These are phyloP conservation scores for Platichthys stellatus DNA, from an alignment of 2,113 vertebrate species.

Conservation along the genomic window DNA sequence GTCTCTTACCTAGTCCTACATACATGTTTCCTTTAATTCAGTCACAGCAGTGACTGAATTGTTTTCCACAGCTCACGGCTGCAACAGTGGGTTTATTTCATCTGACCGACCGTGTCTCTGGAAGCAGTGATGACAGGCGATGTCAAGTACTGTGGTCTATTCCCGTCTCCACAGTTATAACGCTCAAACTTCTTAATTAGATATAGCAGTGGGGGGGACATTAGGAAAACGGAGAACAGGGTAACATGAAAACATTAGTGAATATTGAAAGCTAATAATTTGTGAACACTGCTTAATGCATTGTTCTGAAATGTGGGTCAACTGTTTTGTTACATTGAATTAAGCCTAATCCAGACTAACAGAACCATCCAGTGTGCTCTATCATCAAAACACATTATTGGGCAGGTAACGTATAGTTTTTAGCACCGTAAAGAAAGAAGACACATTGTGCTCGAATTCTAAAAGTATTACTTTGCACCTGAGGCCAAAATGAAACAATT, in stretches of 20 bases:
- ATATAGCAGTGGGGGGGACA: constrained; percentile 12
- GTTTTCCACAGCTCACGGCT: constrained; percentile 2
- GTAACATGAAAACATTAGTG: too few species aligned
- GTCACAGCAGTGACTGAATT: not conserved
- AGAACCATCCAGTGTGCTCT: not conserved
- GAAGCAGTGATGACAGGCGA: constrained; percentile 21
- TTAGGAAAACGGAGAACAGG: not conserved
- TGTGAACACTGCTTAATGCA: not conserved
- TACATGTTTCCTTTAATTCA: not conserved
- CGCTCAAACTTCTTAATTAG: constrained; percentile 10
- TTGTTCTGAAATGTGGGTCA: not conserved
- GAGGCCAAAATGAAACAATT: not conserved
- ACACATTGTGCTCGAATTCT: not conserved
- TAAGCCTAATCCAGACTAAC: not conserved
- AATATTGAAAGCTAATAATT: too few species aligned
- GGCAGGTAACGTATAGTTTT: constrained; percentile 2
- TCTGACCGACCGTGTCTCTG: constrained; percentile 5
- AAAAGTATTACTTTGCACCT: not conserved
- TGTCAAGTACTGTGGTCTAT: constrained; percentile 16
- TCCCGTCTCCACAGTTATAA: constrained; percentile 17
- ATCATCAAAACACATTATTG: constrained; percentile 7
- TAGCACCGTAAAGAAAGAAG: constrained; percentile 22
- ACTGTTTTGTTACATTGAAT: not conserved
- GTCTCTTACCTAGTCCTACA: not conserved
- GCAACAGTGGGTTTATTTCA: constrained; percentile 18